phyloP scores from a whole-genome alignment of 2,888 invertebrate genomes.

The Drosophila subsilvestris region DNA sequence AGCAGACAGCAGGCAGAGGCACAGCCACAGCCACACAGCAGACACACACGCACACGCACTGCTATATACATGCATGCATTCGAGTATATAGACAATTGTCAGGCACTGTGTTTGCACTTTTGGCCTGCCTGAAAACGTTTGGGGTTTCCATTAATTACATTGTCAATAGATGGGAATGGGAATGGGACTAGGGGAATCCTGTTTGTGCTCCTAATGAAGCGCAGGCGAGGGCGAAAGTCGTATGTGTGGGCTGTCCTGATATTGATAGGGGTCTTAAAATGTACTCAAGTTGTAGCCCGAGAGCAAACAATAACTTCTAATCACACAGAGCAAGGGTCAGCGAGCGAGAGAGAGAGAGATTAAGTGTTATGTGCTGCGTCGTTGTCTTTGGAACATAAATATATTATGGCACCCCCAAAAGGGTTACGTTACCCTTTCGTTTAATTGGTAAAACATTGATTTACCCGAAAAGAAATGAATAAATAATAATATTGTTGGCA shows the following conservation, averaged over 20 bases:
- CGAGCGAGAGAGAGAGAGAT: neutral
- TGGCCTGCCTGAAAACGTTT: slow-evolving; percentile 23
- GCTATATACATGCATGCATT: neutral
- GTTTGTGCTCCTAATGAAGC: slow-evolving; percentile 34
- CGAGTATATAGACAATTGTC: neutral
- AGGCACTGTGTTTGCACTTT: slow-evolving; percentile 41
- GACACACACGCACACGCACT: neutral
- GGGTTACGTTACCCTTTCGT: neutral
- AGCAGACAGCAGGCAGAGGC: slow-evolving; percentile 16
- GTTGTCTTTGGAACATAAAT: too few species aligned
- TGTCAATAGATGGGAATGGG: slow-evolving; percentile 59
- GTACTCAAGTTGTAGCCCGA: neutral
- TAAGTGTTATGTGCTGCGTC: neutral
- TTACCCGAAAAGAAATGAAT: slow-evolving; percentile 19
- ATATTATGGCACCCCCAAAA: neutral
- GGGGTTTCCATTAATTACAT: slow-evolving; percentile 65
- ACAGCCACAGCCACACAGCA: neutral
- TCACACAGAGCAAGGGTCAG: slow-evolving; percentile 6
- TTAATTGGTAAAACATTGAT: slow-evolving; percentile 27
- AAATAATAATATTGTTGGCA: slow-evolving; percentile 19
- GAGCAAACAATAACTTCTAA: slow-evolving; percentile 7
- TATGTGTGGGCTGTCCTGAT: neutral
- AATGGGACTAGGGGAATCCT: slow-evolving; percentile 16
- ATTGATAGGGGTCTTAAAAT: slow-evolving; percentile 26
- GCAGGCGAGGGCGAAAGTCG: neutral